Base-by-base conservation (phyloP, 2,113 vertebrate genomes). In the Hylia prasina region DNA sequence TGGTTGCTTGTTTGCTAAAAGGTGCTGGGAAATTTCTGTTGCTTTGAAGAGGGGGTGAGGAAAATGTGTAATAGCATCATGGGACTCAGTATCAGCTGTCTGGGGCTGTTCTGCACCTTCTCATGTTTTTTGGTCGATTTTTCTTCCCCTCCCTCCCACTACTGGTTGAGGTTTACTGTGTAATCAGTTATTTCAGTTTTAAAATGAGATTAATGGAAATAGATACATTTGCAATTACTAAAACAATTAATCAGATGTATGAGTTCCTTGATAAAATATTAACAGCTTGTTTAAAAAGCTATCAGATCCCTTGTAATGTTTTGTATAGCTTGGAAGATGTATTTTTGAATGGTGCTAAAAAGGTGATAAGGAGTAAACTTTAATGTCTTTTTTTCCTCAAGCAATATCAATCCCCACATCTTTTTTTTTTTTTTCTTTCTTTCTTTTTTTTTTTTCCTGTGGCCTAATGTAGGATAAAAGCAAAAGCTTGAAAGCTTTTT, bases 401-500 rank as follows among this genome's bases (percentile, higher is more conserved):
- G 19, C 10, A 40, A 2, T n/a, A 40, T 82, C 20, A 79, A 16
- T 85, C 21, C 9, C 5, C 11, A 22, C 2, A 2, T 37, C 0
- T 54, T 16, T 11, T 22, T 19, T 28, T 11, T 5, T 2, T 35
- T 50, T 27, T 54, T 16, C 16, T 28, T 11, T 5, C 1, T 35
- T 50, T 27, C 50, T 16, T 13, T 22, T 18, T 28, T 11, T 5
- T 2, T n/a, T 12, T 6, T 0, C 13, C 15, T 54, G 51, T 53
- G 13, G n/a, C 12, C 30, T 88, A 70, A 42, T 39, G 53, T 57
- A 58, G 39, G 45, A 90, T 95, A 50, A 88, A 90, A 89, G 54
- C 15, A 72, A 72, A 75, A 76, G 33, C 39, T 83, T 88, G 63
- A 76, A 82, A 86, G 79, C 54, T 69, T 60, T 89, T 64, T 82